These are phyloP conservation scores for Himalopsyche phryganea DNA, from an alignment of 1,140 invertebrate species.

Conservation along the genomic window DNA sequence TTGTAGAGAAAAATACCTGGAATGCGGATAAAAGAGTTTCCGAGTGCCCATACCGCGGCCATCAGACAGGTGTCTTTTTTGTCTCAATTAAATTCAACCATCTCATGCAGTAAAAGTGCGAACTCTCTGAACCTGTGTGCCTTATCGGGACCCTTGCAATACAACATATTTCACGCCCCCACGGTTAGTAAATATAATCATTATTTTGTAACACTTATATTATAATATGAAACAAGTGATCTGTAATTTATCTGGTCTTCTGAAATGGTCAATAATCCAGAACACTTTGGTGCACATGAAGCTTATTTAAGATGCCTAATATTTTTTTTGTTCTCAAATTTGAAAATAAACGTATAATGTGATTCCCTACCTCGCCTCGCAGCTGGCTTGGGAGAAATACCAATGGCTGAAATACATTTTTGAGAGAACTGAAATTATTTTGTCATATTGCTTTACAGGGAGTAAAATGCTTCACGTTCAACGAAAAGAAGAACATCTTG, in stretches of 20 bases:
- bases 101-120: slow-evolving; percentile 52
- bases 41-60: slow-evolving; percentile 58
- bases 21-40: slow-evolving; percentile 52
- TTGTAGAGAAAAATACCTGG: slow-evolving; percentile 30
- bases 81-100: slow-evolving; percentile 50
- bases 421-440: too few relatives aligned
- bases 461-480: slow-evolving; percentile 56
- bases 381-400: not conserved
- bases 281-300: too few relatives aligned
- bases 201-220: too few relatives aligned
- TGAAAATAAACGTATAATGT: too few relatives aligned
- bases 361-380: too few relatives aligned
- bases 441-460: too few relatives aligned
- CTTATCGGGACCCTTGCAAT: slow-evolving; percentile 2
- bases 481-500: slow-evolving; percentile 56
- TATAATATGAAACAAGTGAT: too few relatives aligned
- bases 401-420: too few relatives aligned
- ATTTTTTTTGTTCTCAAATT: too few relatives aligned
- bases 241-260: too few relatives aligned
- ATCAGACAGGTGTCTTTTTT: slow-evolving; percentile 64
- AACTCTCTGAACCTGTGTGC: slow-evolving; percentile 45
- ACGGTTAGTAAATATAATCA: slow-evolving; percentile 35
- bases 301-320: too few relatives aligned
- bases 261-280: too few relatives aligned
- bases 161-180: slow-evolving; percentile 37